Evolutionary conservation across 2,113 vertebrate species (phyloP), one percentile per base, ranked within the genome.

Genomic region (Pterocles gutturalis): DNA sequence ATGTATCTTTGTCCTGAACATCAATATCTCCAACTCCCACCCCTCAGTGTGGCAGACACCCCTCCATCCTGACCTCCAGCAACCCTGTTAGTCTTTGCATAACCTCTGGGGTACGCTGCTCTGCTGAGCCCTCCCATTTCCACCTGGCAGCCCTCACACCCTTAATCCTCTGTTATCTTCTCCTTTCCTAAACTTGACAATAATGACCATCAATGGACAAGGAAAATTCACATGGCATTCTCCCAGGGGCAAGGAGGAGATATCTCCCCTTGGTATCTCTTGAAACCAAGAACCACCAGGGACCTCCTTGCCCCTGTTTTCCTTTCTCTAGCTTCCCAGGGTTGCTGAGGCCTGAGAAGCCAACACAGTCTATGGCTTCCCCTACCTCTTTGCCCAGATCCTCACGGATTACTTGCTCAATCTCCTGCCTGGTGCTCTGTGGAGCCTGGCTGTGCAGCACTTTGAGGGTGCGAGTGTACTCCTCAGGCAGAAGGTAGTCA

Each of bases 381-480:
- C 91, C 9, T 96, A 99, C 99, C 99, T 99, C 99, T 93, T 99
- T 99, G 78, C 99, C 99, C 43, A 99, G 98, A 89, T 99, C 99
- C 91, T 99, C 99, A 2, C 98, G 98, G 95, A 99, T 98, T 95
- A 99, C 99, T 97, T 99, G 99, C 89, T 97, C 97, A 83, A 99
- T 98, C 93, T 99, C 99, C 36, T 98, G 94, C 97, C 99, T 98
- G 95, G 97, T 99, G 98, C 99, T 99, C 98, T 98, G 98, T 0
- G 99, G 99, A 16, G 99, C 99, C 65, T 97, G 98, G 98, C 99
- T 99, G 91, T 99, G 99, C 18, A 99, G 98, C 62, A 99, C 98
- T 96, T 99, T 99, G 92, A 99, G 98, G 0, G 99, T 99, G 96
- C 98, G 98, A 20, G 99, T 99, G 97, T 99, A 99, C 96, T 99